phyloP scores from a whole-genome alignment of 2,797 vertebrate species.

The Hephaestus fuliginosus region DNA sequence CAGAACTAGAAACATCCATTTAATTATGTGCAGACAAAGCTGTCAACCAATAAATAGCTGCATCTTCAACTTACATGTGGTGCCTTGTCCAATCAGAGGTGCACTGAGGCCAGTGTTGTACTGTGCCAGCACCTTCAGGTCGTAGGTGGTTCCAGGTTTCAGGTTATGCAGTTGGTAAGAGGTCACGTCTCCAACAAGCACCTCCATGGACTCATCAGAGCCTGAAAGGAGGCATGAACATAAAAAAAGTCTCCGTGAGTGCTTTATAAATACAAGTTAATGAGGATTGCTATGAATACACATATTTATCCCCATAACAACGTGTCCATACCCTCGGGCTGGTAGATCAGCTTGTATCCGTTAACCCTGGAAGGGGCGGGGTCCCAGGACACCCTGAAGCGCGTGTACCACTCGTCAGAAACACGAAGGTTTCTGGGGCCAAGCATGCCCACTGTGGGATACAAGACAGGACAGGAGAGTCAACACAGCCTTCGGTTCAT shows the following conservation, averaged over 20 bases:
- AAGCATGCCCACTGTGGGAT: slow-evolving; percentile 91
- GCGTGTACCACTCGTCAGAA: slow-evolving; percentile 98
- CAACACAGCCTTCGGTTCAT: slow-evolving; percentile 32
- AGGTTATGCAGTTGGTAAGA: slow-evolving; percentile 93
- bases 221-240: slow-evolving; percentile 74
- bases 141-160: slow-evolving; percentile 94
- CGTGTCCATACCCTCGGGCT: slow-evolving; percentile 88
- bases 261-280: background rate
- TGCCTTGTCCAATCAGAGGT: slow-evolving; percentile 93
- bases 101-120: slow-evolving; percentile 93
- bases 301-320: background rate
- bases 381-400: slow-evolving; percentile 98
- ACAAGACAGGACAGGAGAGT: slow-evolving; percentile 39
- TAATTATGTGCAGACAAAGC: background rate
- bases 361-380: slow-evolving; percentile 91
- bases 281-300: background rate
- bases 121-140: slow-evolving; percentile 93
- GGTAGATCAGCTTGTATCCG: slow-evolving; percentile 96
- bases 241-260: background rate
- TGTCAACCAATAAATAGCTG: background rate
- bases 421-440: slow-evolving; percentile 96
- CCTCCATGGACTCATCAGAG: slow-evolving; percentile 89
- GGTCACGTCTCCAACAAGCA: slow-evolving; percentile 94
- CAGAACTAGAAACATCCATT: background rate
- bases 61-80: slow-evolving; percentile 89